Evolutionary conservation across 2,113 vertebrate species (phyloP).

Genomic region (Lichenostomus cassidix): DNA sequence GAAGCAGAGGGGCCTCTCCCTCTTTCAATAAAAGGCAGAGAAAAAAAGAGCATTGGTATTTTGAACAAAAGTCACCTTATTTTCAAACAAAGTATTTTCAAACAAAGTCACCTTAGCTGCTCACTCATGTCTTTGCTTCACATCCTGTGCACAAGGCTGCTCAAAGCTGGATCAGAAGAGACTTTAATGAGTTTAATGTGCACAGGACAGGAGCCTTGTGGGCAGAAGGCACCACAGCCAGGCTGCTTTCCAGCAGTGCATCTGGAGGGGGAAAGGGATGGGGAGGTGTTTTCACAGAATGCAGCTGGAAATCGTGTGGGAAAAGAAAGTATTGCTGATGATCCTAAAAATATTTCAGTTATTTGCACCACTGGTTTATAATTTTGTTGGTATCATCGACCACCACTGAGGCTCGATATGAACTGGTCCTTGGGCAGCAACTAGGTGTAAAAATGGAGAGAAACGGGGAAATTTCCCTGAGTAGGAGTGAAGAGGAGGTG

Average conservation of each 20-base stretch:
- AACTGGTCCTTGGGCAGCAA: not conserved
- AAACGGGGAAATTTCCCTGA: not conserved
- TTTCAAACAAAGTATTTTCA: not conserved
- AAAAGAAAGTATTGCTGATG: not conserved
- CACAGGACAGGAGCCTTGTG: not conserved
- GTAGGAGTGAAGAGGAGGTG: not conserved
- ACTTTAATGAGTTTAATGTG: not conserved
- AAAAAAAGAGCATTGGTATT: not conserved
- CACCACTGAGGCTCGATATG: accelerated
- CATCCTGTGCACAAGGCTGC: not conserved
- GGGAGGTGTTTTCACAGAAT: not conserved
- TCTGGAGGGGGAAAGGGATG: not conserved
- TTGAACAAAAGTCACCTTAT: not conserved
- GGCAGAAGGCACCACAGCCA: not conserved
- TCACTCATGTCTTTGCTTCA: not conserved
- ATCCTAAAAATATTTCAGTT: not conserved
- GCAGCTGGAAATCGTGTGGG: accelerated
- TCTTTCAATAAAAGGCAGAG: not conserved
- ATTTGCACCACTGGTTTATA: accelerated
- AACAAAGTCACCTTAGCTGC: not conserved
- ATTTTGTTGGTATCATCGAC: not conserved
- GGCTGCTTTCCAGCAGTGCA: not conserved
- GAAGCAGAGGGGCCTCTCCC: not conserved
- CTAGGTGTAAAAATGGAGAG: not conserved
- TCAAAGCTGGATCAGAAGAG: not conserved